A percentile compares a stretch with the other conserved stretches of the same genome.
Evolutionary conservation across 2,113 vertebrate species (phyloP).

Genomic region (Pardalotus punctatus): DNA sequence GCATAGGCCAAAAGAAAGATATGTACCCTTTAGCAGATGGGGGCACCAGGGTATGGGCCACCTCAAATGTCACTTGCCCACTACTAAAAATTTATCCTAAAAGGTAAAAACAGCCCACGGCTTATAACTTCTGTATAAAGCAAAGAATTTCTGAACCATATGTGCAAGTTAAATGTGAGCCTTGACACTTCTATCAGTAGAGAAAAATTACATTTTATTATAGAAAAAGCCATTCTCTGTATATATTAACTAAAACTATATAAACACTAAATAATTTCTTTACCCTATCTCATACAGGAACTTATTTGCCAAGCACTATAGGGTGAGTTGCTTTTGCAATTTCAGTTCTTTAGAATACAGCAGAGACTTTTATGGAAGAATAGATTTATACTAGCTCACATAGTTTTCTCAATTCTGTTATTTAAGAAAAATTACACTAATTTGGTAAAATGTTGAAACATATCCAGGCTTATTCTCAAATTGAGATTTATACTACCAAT

Average conservation of each 20-base stretch:
- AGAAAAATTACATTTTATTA: neutral
- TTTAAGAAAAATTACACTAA: neutral
- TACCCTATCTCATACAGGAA: neutral
- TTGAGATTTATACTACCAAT: neutral
- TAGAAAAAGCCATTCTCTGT: neutral
- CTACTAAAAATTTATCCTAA: neutral
- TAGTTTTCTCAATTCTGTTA: neutral
- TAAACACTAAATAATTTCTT: rapidly evolving
- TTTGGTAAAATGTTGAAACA: neutral
- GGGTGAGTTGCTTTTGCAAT: neutral
- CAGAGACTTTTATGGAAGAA: neutral
- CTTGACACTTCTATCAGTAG: neutral
- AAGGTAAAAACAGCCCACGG: neutral
- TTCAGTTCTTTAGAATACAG: neutral
- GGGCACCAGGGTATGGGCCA: neutral
- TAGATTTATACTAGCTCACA: neutral
- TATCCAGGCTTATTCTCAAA: neutral
- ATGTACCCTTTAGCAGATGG: neutral
- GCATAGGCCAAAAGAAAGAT: neutral
- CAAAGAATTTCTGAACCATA: neutral
- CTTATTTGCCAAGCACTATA: neutral
- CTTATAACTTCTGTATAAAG: neutral
- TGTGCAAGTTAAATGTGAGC: neutral
- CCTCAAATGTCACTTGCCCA: rapidly evolving
- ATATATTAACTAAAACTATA: neutral